Percentiles rank a stretch among this genome's conserved stretches.
Conservation (phyloP, 2,113 vertebrate species). For the Microtus montanus region DNA sequence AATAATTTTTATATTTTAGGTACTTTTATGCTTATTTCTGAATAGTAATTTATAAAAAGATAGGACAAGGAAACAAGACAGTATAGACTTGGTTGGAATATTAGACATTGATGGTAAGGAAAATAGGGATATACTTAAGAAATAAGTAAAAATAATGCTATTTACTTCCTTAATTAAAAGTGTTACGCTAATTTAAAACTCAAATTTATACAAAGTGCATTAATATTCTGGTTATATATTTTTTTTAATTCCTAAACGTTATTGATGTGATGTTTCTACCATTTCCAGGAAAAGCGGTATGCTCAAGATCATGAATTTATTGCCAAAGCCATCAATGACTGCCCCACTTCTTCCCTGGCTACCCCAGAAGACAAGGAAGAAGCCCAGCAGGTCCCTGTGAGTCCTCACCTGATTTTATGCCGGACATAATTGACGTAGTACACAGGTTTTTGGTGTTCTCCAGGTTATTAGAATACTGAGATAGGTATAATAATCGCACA, state of each 20-base stretch:
- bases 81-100: not conserved
- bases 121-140: not conserved
- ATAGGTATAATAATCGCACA: fast-evolving
- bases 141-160: not conserved
- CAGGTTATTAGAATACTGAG: not conserved
- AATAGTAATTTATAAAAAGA: not conserved
- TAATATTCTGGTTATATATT: not conserved
- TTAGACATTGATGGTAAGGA: not conserved
- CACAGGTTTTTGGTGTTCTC: fast-evolving
- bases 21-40: not conserved
- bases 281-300: conserved; percentile 82
- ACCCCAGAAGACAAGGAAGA: conserved; percentile 87
- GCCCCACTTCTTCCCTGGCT: conserved; percentile 64
- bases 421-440: not conserved
- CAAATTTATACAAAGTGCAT: not conserved
- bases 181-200: not conserved
- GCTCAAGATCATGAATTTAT: conserved; percentile 83
- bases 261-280: not conserved
- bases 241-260: conserved; percentile 19
- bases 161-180: not conserved
- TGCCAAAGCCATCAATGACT: conserved; percentile 80
- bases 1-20: not conserved
- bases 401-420: conserved; percentile 53
- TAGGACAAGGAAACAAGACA: not conserved
- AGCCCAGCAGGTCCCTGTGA: conserved; percentile 85